A percentile compares a stretch with the other conserved stretches of the same genome.
Conservation (phyloP, 2,888 invertebrate genomes). For the Arctia plantaginis region DNA sequence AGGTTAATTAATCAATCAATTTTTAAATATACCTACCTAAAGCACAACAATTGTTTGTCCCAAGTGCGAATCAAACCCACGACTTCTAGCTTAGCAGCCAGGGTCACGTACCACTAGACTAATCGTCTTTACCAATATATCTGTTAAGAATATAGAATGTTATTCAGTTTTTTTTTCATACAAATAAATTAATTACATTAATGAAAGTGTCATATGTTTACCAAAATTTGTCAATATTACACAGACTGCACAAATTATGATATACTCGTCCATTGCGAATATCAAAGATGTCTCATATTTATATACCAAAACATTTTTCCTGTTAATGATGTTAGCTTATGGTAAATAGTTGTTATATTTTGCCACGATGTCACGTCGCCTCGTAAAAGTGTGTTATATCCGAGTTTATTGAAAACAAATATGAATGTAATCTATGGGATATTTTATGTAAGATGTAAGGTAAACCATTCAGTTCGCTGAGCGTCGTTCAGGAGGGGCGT, state of each 20-base stretch:
- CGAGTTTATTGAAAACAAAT: constrained; percentile 35
- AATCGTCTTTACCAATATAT: too few relatives aligned
- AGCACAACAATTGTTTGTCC: too few relatives aligned
- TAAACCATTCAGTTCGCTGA: constrained; percentile 44
- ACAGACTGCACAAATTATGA: neutral
- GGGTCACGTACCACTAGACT: too few relatives aligned
- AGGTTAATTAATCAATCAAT: too few relatives aligned
- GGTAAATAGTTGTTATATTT: constrained; percentile 1
- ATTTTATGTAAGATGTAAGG: constrained; percentile 46
- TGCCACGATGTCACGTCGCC: neutral
- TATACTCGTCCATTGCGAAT: neutral
- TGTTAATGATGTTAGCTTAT: neutral
- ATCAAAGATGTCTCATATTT: neutral
- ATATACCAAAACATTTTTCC: neutral
- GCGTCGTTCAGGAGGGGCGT: constrained; percentile 12
- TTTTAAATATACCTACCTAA: too few relatives aligned
- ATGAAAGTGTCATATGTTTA: neutral
- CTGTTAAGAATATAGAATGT: too few relatives aligned
- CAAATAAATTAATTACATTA: neutral
- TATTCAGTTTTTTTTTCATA: too few relatives aligned
- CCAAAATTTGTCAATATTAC: neutral
- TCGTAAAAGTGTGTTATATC: constrained; percentile 18
- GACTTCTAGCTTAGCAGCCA: too few relatives aligned
- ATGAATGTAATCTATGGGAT: constrained; percentile 45
- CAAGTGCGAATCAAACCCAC: too few relatives aligned